Conservation (phyloP, 2,888 invertebrate genomes). For the Acanthosoma haemorrhoidale region DNA sequence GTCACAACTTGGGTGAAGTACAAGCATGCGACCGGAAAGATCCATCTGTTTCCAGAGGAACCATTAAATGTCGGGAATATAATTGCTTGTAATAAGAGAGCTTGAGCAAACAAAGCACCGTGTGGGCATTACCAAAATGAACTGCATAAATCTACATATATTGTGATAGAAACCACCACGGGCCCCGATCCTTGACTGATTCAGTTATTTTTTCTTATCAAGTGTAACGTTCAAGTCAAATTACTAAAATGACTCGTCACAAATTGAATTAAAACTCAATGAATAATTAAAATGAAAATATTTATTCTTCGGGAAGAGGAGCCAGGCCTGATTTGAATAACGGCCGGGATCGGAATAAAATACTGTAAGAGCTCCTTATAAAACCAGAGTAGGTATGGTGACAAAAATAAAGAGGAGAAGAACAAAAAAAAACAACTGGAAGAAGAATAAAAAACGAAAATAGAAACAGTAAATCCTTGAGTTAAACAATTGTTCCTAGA, state of each 20-base stretch:
- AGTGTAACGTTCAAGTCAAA: neutral
- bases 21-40: too few relatives aligned
- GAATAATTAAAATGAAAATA: neutral
- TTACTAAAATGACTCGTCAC: neutral
- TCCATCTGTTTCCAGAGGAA: too few relatives aligned
- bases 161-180: neutral
- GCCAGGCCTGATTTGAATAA: neutral
- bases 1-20: too few relatives aligned
- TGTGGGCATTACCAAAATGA: neutral
- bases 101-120: neutral
- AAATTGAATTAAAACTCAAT: conserved; percentile 5
- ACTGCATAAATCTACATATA: neutral
- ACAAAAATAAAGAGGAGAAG: neutral
- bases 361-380: too few relatives aligned
- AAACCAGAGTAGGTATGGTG: too few relatives aligned
- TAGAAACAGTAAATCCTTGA: neutral
- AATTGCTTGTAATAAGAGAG: neutral
- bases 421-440: neutral
- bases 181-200: too few relatives aligned
- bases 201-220: too few relatives aligned
- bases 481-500: neutral
- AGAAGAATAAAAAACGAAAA: neutral
- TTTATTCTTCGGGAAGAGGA: neutral
- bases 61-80: neutral
- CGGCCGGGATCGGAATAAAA: neutral